These are phyloP conservation scores for Pseudococcus longispinus DNA, from an alignment of 2,888 invertebrate species.

Conservation along the genomic window DNA sequence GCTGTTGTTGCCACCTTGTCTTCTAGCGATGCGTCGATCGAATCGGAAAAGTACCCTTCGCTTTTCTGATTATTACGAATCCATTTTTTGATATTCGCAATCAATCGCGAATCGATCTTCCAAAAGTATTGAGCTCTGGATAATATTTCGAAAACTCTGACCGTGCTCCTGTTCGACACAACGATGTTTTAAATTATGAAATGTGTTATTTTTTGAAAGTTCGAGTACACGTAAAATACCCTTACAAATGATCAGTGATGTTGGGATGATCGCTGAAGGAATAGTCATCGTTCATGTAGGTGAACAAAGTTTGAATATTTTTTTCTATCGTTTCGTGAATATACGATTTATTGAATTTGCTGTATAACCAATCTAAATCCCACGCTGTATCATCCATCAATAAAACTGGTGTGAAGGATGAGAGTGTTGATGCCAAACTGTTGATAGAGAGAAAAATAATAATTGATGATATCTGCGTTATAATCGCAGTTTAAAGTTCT, in stretches of 20 bases:
- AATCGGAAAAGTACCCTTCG: constrained; percentile 69
- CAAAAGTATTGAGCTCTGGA: constrained; percentile 70
- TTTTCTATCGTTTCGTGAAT: constrained; percentile 51
- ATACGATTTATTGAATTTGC: constrained; percentile 12
- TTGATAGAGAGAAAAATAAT: neutral
- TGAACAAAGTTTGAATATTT: constrained; percentile 66
- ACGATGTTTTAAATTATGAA: neutral
- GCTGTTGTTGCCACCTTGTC: constrained; percentile 71
- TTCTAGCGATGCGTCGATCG: constrained; percentile 63
- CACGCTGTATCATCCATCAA: constrained; percentile 66
- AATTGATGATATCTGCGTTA: neutral
- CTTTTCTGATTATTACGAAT: constrained; percentile 69
- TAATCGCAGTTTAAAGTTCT: neutral
- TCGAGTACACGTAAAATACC: neutral
- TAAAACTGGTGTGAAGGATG: constrained; percentile 66
- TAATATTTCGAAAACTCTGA: constrained; percentile 69
- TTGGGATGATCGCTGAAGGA: constrained; percentile 74
- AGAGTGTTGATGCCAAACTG: constrained; percentile 66
- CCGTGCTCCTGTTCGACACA: constrained; percentile 64
- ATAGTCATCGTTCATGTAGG: constrained; percentile 71
- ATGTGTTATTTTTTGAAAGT: neutral
- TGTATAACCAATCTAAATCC: constrained; percentile 61
- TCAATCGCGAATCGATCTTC: constrained; percentile 69
- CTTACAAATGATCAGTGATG: constrained; percentile 68
- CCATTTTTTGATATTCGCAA: constrained; percentile 70